A percentile compares a stretch with the other conserved stretches of the same genome.
phyloP scores from a whole-genome alignment of 2,113 vertebrate species.

The Mungos mungo region DNA sequence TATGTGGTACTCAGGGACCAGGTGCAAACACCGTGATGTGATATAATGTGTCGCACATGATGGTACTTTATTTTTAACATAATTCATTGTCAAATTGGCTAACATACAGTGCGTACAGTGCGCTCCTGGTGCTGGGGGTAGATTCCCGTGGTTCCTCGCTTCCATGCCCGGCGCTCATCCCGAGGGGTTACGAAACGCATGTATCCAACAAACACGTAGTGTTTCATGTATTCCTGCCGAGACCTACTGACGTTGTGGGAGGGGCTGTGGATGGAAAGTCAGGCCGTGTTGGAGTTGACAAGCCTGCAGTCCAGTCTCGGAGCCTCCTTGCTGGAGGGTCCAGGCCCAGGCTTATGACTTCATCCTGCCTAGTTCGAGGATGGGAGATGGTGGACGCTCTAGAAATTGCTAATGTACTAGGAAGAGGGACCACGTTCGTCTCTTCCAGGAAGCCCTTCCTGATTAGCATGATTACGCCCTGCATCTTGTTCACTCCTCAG shows the following conservation, averaged over 20 bases:
- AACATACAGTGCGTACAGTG: too few relatives aligned
- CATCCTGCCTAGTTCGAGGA: neutral
- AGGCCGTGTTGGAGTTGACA: neutral
- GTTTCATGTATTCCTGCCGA: constrained; percentile 22
- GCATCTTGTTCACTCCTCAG: neutral
- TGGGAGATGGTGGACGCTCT: neutral
- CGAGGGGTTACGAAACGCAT: neutral
- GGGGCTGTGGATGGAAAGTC: neutral
- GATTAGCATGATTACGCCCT: neutral
- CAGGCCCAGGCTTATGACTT: neutral
- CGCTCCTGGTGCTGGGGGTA: too few relatives aligned
- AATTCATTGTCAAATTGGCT: too few relatives aligned
- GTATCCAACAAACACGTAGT: neutral
- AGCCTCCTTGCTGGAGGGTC: neutral
- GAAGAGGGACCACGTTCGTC: neutral
- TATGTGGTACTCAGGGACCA: neutral
- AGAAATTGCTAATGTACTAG: neutral
- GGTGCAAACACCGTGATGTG: neutral
- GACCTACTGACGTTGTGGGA: neutral
- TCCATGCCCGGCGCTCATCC: too few relatives aligned
- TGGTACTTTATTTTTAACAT: neutral
- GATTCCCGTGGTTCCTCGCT: too few relatives aligned
- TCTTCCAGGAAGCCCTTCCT: neutral
- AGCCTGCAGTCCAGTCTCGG: neutral
- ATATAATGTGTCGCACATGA: constrained; percentile 22